Evolutionary conservation across 2,797 vertebrate genomes (phyloP), one percentile per base, ranked within the genome.

Genomic region (Xenops minutus): DNA sequence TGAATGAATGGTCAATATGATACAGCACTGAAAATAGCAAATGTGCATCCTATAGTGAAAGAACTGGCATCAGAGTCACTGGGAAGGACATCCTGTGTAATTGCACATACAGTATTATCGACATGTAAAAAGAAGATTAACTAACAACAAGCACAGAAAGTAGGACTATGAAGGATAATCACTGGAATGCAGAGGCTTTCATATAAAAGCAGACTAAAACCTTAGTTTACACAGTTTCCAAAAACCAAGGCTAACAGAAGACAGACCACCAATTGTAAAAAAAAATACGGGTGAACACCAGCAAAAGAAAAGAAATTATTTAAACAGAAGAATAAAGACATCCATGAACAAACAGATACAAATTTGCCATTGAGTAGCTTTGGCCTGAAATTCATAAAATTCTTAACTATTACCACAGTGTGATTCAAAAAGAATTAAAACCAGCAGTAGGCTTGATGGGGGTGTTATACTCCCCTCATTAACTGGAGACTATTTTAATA

Each of bases 121-220:
- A 82, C 67, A 67, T 52, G 39, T 48, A 82, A 82, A 93, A 95
- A 96, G 94, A 64, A 90, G 94, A 97, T 97, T 96, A 97, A 96
- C 69, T 91, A 58, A 44, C 73, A 94, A 91, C 85, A 86, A 89
- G 76, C 88, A 88, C 49, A 74, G 91, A 92, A 96, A 95, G 85
- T 93, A 95, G 93, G 89, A 86, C 95, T 96, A 62, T 29, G 76
- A 86, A 93, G 93, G 94, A 96, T 96, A 95, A 97, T 95, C 95
- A 4, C 89, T 48, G 46, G 63, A 86, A 85, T 44, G 36, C 26
- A 88, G 69, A 88, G 26, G 96, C 79, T 96, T 89, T 92, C 69
- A 88, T 72, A 75, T 7, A 77, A 66, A 89, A 95, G 79, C 72
- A 94, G 82, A 88, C 89, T 95, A 95, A 96, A 92, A 83, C 88